Percentiles rank a stretch among this genome's conserved stretches.
phyloP scores from a whole-genome alignment of 35 echinoderm and acorn worm genomes.

The Acanthaster planci region DNA sequence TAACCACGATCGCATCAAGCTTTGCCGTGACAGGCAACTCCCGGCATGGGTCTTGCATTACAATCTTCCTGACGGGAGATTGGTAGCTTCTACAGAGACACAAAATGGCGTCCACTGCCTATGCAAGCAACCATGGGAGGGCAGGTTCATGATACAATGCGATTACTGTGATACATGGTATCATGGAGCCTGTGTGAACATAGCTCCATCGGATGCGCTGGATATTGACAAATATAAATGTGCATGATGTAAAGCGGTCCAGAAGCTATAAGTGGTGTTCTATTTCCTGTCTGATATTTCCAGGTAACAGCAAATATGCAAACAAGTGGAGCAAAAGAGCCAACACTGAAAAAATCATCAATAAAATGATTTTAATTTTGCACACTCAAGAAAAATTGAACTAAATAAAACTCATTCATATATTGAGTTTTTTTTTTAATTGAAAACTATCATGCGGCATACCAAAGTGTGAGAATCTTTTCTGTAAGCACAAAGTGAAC shows the following conservation, averaged over 20 bases:
- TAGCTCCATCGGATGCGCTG: slow-evolving; percentile 37
- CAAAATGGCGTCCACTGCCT: slow-evolving; percentile 32
- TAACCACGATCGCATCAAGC: slow-evolving; percentile 59
- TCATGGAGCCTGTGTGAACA: slow-evolving; percentile 41
- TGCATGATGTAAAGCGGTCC: background rate
- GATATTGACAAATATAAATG: slow-evolving; percentile 40
- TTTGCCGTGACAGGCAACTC: slow-evolving; percentile 5
- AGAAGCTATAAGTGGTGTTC: background rate
- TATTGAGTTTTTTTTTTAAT: no score
- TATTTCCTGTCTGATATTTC: no score
- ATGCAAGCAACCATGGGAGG: slow-evolving; percentile 37
- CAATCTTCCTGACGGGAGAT: background rate
- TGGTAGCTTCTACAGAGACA: background rate
- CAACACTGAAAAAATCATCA: no score
- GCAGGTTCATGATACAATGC: slow-evolving; percentile 50
- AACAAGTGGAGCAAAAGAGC: no score
- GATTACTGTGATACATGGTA: slow-evolving; percentile 43
- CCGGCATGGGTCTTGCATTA: slow-evolving; percentile 11
- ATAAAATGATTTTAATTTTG: no score
- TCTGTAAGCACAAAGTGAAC: no score
- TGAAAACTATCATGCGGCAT: no score
- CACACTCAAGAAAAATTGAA: no score
- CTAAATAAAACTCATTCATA: no score
- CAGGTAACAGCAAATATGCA: no score
- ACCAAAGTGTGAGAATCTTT: no score